These are phyloP conservation scores for Nephotettix cincticeps DNA, from an alignment of 1,140 invertebrate species.

Conservation along the genomic window DNA sequence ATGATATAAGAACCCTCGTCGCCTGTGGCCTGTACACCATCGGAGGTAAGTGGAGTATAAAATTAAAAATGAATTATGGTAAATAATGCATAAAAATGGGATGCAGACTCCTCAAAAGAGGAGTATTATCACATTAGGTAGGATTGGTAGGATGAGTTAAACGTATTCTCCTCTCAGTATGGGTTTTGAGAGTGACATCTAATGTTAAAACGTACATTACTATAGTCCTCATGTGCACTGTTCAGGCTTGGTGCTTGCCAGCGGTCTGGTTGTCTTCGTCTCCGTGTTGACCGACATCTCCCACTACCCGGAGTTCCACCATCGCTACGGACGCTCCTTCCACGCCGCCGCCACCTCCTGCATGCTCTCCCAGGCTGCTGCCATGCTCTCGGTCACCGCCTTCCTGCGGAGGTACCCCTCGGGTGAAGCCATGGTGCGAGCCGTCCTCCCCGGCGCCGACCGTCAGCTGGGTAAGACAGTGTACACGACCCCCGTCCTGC, in stretches of 20 bases:
- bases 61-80: too few relatives aligned
- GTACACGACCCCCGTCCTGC: too few relatives aligned
- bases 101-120: too few relatives aligned
- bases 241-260: constrained; percentile 61
- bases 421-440: constrained; percentile 63
- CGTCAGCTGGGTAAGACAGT: constrained; percentile 49
- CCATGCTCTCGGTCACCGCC: constrained; percentile 60
- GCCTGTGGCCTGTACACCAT: constrained; percentile 62
- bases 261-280: constrained; percentile 61
- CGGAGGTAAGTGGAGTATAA: constrained; percentile 56
- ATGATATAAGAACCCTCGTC: constrained; percentile 60
- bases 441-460: constrained; percentile 63
- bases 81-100: too few relatives aligned
- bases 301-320: constrained; percentile 56
- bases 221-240: constrained; percentile 39
- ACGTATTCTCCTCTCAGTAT: too few relatives aligned
- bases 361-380: constrained; percentile 64
- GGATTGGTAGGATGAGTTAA: too few relatives aligned
- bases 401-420: constrained; percentile 62
- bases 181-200: too few relatives aligned
- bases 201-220: too few relatives aligned
- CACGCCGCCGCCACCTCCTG: constrained; percentile 63
- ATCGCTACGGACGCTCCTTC: constrained; percentile 71
- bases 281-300: constrained; percentile 63
- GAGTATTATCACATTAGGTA: too few relatives aligned